Evolutionary conservation across 1,140 invertebrate genomes (phyloP), one percentile per base, ranked within the genome.

Genomic region (Copidosoma floridanum): DNA sequence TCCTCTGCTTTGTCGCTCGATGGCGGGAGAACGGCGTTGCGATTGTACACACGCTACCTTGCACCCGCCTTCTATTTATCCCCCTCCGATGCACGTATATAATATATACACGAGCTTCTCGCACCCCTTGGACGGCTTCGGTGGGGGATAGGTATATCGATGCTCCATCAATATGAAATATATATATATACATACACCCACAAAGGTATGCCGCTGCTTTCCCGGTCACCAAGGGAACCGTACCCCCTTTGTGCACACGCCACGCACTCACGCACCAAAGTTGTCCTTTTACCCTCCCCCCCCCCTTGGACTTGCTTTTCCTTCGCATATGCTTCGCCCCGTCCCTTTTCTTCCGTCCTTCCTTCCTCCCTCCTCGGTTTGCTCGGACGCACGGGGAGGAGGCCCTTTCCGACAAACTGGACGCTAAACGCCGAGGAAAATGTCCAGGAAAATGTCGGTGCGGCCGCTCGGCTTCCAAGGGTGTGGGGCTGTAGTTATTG

Each of bases 161-260:
- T 78, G 75, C 77, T 80, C 72, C 78, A 80, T 80, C 77, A 80
- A 80, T 80, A 80, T 78, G 74, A 78, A 80, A 78, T 73, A 77
- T 75, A 80, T 78, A 79, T 74, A 78, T 65, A 57, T 65, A 58
- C 68, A n/a, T n/a, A n/a, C n/a, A n/a, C n/a, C n/a, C n/a, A n/a
- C n/a, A n/a, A n/a, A n/a, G n/a, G n/a, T n/a, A n/a, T n/a, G 65
- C 71, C 66, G 61, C 65, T 59, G 63, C 69, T 71, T 69, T 68
- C 70, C 63, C 62, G 68, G 74, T 80, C 76, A 65, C 71, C 77
- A 77, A 78, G 76, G 77, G 77, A 73, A 79, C 76, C 72, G 27
- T 56, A 57, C 61, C 55, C 38, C 47, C 69, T 55, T 63, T 47
- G 56, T 65, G 63, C 68, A 64, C 62, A 54, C 48, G 48, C 53